A percentile compares a stretch with the other conserved stretches of the same genome.
phyloP scores from a whole-genome alignment of 2,888 invertebrate species.

The Eugnorisma glareosa region DNA sequence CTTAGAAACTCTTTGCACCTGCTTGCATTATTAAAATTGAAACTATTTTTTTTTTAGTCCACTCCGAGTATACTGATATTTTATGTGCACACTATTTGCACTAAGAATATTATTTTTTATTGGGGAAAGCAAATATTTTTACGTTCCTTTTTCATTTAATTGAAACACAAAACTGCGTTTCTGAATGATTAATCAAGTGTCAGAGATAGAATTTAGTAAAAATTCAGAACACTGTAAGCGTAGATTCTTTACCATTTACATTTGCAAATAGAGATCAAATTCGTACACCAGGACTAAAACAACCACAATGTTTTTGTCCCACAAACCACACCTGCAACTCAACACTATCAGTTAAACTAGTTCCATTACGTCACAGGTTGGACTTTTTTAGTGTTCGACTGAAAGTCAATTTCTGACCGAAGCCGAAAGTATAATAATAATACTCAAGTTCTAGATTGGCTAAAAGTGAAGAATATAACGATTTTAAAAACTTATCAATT shows the following conservation, averaged over 20 bases:
- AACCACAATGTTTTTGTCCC: background rate
- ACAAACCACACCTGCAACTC: background rate
- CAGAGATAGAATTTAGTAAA: background rate
- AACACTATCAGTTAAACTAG: constrained; percentile 41
- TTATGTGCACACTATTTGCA: background rate
- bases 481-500: background rate
- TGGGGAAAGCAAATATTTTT: background rate
- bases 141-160: background rate
- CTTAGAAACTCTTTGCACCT: background rate
- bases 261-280: background rate
- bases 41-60: background rate
- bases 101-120: background rate
- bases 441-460: background rate
- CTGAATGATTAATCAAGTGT: too few relatives aligned
- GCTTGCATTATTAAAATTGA: background rate
- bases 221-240: background rate
- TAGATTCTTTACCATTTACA: background rate
- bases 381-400: constrained; percentile 28
- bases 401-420: background rate
- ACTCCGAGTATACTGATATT: too few relatives aligned
- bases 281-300: background rate
- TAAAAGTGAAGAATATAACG: background rate
- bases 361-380: constrained; percentile 61
- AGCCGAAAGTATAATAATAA: background rate
- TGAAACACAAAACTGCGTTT: background rate